These are phyloP conservation scores for Anomalospiza imberbis DNA, from an alignment of 2,797 vertebrate genomes.

Conservation along the genomic window DNA sequence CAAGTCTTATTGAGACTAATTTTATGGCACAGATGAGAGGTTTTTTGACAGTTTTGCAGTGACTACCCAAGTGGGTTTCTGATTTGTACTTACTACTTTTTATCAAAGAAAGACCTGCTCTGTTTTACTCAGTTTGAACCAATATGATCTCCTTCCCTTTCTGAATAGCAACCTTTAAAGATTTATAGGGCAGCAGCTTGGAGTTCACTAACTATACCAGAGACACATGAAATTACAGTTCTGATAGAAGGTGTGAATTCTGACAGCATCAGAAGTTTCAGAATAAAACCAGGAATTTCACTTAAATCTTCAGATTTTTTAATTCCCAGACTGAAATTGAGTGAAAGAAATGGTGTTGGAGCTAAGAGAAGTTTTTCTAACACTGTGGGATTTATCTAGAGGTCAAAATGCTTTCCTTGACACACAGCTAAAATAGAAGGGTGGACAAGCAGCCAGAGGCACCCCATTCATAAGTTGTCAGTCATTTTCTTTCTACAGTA, in stretches of 20 bases:
- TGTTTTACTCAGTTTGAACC: neutral
- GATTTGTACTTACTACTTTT: neutral
- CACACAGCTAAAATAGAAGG: neutral
- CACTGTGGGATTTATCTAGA: neutral
- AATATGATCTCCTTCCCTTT: constrained; percentile 1
- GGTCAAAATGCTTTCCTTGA: neutral
- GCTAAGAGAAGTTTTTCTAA: neutral
- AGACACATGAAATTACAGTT: constrained; percentile 63
- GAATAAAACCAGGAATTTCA: constrained; percentile 48
- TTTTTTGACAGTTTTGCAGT: neutral
- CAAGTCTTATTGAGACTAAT: neutral
- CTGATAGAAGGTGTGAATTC: constrained; percentile 64
- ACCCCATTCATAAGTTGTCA: neutral
- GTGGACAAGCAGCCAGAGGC: neutral
- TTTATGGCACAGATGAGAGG: neutral
- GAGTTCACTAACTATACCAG: constrained; percentile 59
- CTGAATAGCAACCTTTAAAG: constrained; percentile 54
- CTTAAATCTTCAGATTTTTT: constrained; percentile 36
- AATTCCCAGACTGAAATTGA: neutral
- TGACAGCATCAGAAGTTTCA: constrained; percentile 60
- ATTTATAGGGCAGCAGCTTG: constrained; percentile 66
- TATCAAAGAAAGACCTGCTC: neutral
- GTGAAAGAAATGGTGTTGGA: neutral
- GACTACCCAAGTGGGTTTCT: neutral
- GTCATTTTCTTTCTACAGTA: neutral